Base-by-base conservation (phyloP, 2,113 vertebrate genomes). In the Pyrgilauda ruficollis region DNA sequence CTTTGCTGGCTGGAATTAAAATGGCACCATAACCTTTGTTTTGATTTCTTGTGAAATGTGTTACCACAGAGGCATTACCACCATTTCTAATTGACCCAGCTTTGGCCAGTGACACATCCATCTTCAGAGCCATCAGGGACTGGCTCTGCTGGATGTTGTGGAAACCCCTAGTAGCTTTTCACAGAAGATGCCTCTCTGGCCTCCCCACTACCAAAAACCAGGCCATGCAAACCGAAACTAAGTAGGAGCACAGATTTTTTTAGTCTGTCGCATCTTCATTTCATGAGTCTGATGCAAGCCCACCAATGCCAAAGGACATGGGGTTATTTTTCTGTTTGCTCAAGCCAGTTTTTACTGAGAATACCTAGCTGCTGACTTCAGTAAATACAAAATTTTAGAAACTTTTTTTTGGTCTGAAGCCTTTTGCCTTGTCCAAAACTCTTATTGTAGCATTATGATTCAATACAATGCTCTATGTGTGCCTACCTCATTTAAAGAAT, bases 21-120 rank as follows among this genome's bases (percentile, higher is more conserved):
- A 26, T 7, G 4, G 19, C 0, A 0, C 43, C 7, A 13, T 26
- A n/a, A 7, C 8, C 1, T 67, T 43, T 16, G 13, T 26, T 67
- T 67, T 35, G 26, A 59, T 58, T 85, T n/a, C 31, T n/a, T 59
- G 26, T 31, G 17, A 30, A 50, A 27, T 31, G 1, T 3, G 4
- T 31, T 76, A 14, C 4, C 31, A 35, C 26, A 26, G 13, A 59
- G 13, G 3, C 0, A 0, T 31, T 50, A 21, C 20, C 31, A 26
- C 10, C 16, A 35, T 59, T 58, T 86, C 15, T 50, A 50, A 35
- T 26, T 1, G 2, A 20, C 13, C 21, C 30, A 21, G 35, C 1
- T 5, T 35, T 35, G 26, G 17, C 5, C 8, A 67, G 24, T 1
- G 2, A 4, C 30, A 26, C 2, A 8, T 35, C 10, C 26, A 6